Evolutionary conservation across 2,888 invertebrate species (phyloP).

Genomic region (Micropterix aruncella): DNA sequence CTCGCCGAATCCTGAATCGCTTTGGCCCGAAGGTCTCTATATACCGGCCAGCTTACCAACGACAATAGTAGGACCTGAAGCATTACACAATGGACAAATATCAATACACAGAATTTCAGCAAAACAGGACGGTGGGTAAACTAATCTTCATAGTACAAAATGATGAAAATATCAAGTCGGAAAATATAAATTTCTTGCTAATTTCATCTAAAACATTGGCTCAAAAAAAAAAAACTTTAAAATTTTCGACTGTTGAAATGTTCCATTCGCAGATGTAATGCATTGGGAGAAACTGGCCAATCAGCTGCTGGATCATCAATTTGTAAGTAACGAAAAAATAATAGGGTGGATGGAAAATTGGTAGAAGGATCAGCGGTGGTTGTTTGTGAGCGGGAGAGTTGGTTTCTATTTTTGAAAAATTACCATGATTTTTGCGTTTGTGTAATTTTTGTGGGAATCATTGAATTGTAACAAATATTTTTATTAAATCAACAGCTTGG

Average conservation of each 20-base stretch:
- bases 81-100: slow-evolving; percentile 9
- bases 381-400: no score
- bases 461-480: no score
- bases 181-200: neutral
- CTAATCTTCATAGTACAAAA: neutral
- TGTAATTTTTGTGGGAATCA: no score
- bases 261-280: neutral
- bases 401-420: no score
- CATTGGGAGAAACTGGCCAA: neutral
- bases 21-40: slow-evolving; percentile 42
- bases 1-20: slow-evolving; percentile 36
- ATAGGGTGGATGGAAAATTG: no score
- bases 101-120: neutral
- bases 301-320: neutral
- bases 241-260: neutral
- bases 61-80: slow-evolving; percentile 19
- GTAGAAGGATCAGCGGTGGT: no score
- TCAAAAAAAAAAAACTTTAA: no score
- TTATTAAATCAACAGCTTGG: no score
- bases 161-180: neutral
- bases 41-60: slow-evolving; percentile 29
- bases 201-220: neutral
- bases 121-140: neutral
- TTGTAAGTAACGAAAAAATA: no score
- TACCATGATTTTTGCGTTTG: no score